Evolutionary conservation across 2,113 vertebrate species (phyloP), one percentile per base, ranked within the genome.

Genomic region (Antennarius striatus): DNA sequence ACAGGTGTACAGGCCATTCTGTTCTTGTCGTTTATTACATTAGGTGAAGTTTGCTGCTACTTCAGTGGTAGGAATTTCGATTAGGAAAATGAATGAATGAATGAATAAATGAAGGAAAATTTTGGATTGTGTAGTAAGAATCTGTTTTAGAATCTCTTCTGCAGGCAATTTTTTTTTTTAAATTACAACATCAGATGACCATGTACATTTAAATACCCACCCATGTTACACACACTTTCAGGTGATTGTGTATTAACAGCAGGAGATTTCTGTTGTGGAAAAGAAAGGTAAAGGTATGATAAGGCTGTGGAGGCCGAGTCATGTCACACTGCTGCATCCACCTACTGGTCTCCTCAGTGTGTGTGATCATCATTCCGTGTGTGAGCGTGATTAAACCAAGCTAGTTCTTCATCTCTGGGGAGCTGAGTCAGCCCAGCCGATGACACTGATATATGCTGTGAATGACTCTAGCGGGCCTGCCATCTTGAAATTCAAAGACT

Each of bases 391-490:
- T 88, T 88, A 89, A 86, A 85, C 66, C 67, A 45, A 62, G 67
- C 75, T 39, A 52, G 64, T 71, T 50, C 64, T 82, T 75, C 43
- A 10, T 89, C 83, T 74, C 75, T 16, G 45, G 63, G 71, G 80
- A 83, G 83, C 86, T 82, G 86, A 17, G 77, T 91, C 88, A 91
- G 86, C 90, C 82, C 68, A 65, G 65, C 55, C 9, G 22, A 62
- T 79, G 87, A 81, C 85, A 88, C 14, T 11, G 77, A 85, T 83
- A 78, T 83, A 78, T 12, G 66, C 80, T 83, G 52, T 59, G 52
- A 80, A 63, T 66, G 57, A 59, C 76, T 79, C 47, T 80, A 68
- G 83, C 71, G 75, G 62, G 73, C 11, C 73, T 83, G 52, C 66
- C 57, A 79, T 81, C 69, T 83, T 79, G 55, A 83, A 84, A 90